phyloP scores from a whole-genome alignment of 2,888 invertebrate species.

The Hemithea aestivaria region DNA sequence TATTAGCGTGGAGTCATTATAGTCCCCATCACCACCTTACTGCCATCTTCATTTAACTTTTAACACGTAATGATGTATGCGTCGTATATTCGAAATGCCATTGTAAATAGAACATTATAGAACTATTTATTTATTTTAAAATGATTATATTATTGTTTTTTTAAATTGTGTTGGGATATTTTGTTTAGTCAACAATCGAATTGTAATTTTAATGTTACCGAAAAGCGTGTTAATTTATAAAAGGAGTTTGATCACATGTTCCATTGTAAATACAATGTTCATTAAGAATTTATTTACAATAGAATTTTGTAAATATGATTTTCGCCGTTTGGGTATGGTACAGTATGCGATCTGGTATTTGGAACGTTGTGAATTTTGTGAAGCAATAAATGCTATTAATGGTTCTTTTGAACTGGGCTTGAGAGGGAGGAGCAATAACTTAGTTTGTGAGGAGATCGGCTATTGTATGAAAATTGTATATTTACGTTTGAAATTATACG shows the following conservation, averaged over 20 bases:
- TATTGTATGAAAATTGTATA: constrained; percentile 36
- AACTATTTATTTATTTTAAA: constrained; percentile 31
- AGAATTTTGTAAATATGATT: constrained; percentile 23
- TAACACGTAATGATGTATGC: constrained; percentile 15
- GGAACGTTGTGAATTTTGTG: constrained; percentile 4
- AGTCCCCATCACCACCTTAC: constrained; percentile 1
- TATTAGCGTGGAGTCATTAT: constrained; percentile 5
- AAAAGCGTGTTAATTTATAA: constrained; percentile 20
- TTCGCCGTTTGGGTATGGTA: constrained; percentile 6
- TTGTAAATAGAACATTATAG: constrained; percentile 36
- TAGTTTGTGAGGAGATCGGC: constrained; percentile 40
- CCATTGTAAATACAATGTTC: constrained; percentile 42
- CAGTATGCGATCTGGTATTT: constrained; percentile 18
- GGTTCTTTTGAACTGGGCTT: too few species aligned
- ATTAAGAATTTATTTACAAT: constrained; percentile 26
- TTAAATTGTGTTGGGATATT: constrained; percentile 12
- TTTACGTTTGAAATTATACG: constrained; percentile 3
- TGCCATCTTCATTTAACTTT: constrained; percentile 12
- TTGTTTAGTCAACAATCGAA: constrained; percentile 6
- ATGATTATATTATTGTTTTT: constrained; percentile 13
- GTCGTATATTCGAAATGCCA: constrained; percentile 23
- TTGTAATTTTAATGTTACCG: constrained; percentile 6
- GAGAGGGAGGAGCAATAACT: not conserved
- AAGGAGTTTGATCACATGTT: constrained; percentile 24
- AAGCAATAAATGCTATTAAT: not conserved